phyloP scores from a whole-genome alignment of 2,113 vertebrate genomes.

The Pantherophis guttatus region DNA sequence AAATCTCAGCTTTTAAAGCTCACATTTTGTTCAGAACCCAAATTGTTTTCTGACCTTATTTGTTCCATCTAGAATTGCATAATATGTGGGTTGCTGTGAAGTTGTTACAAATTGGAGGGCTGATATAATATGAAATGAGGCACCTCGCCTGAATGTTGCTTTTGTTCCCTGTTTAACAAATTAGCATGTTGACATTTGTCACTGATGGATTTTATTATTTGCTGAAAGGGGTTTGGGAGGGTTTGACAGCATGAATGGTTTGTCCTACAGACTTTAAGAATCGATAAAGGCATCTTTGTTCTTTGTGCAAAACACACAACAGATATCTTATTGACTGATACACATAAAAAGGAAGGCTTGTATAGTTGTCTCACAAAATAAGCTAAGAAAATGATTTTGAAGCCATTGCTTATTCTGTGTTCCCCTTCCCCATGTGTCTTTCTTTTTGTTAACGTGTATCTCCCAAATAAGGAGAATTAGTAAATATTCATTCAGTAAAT shows the following conservation, averaged over 20 bases:
- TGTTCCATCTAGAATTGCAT: constrained; percentile 68
- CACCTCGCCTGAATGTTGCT: constrained; percentile 80
- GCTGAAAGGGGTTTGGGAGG: constrained; percentile 72
- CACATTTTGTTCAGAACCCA: constrained; percentile 30
- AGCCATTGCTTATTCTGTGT: constrained; percentile 48
- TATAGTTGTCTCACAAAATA: constrained; percentile 67
- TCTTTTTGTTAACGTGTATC: constrained; percentile 34
- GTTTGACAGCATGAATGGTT: constrained; percentile 82
- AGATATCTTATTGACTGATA: constrained; percentile 79
- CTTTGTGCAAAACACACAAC: constrained; percentile 79
- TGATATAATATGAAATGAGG: constrained; percentile 77
- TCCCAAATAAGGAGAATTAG: constrained; percentile 26
- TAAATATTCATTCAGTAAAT: constrained; percentile 47
- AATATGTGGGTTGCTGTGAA: constrained; percentile 65
- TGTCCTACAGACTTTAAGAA: constrained; percentile 73
- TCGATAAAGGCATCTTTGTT: constrained; percentile 91
- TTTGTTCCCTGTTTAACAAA: constrained; percentile 83
- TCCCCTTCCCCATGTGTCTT: constrained; percentile 21
- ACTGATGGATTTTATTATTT: constrained; percentile 88
- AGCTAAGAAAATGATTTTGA: constrained; percentile 71
- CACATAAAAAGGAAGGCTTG: constrained; percentile 63
- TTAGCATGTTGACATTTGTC: constrained; percentile 89
- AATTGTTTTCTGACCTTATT: constrained; percentile 61
- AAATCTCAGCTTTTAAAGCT: constrained; percentile 24
- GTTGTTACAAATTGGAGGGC: constrained; percentile 68